phyloP scores from a whole-genome alignment of 2,888 invertebrate species.

The Bellardia pandia region DNA sequence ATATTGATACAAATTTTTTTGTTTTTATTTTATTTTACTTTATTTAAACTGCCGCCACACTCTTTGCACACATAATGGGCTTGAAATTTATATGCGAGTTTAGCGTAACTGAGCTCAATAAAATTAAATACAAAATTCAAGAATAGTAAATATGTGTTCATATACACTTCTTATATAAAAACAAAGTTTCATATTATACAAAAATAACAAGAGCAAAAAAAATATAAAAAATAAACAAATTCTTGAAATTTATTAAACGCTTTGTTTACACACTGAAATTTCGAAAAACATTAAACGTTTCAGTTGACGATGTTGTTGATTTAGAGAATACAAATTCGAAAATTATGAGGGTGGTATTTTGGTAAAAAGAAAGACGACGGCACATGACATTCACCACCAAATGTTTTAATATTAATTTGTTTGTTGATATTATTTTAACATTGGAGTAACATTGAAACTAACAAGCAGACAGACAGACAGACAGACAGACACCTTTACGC shows the following conservation, averaged over 20 bases:
- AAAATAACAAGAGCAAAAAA: conserved; percentile 1
- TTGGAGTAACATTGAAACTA: background rate
- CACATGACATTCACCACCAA: conserved; percentile 5
- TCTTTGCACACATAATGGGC: conserved; percentile 16
- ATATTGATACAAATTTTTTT: conserved; percentile 59
- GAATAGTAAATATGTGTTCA: too few relatives aligned
- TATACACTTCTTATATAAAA: background rate
- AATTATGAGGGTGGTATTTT: background rate
- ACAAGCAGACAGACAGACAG: background rate
- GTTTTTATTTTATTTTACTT: background rate
- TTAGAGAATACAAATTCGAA: background rate
- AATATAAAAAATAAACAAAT: conserved; percentile 44
- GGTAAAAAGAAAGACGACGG: too few relatives aligned
- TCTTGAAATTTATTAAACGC: conserved; percentile 63
- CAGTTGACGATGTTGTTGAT: background rate
- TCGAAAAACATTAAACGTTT: background rate
- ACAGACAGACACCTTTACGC: background rate
- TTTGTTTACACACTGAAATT: conserved; percentile 59
- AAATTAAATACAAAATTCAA: background rate
- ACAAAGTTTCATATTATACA: background rate
- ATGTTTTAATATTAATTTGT: conserved; percentile 32
- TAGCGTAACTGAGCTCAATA: background rate
- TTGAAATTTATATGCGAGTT: conserved; percentile 27
- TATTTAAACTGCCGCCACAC: conserved; percentile 37
- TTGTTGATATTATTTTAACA: conserved; percentile 3